These are phyloP conservation scores for Fopius arisanus DNA, from an alignment of 1,140 invertebrate genomes.

Conservation along the genomic window DNA sequence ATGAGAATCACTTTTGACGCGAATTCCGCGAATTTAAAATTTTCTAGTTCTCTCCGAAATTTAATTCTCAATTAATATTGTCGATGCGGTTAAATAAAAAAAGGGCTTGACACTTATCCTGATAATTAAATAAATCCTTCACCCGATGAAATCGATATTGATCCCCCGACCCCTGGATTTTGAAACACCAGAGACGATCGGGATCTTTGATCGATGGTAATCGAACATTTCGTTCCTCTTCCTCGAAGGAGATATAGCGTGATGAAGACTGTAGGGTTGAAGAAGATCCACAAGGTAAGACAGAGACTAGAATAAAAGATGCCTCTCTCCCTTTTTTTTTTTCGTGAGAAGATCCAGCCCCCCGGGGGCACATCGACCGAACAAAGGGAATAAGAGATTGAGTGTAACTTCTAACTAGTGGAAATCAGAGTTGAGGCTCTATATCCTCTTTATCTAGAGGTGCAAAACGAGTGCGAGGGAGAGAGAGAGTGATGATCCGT, in stretches of 20 bases:
- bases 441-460: not conserved
- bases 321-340: not conserved
- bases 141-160: not conserved
- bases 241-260: not conserved
- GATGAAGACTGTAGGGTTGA: not conserved
- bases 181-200: not conserved
- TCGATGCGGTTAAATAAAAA: too few relatives aligned
- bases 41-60: too few relatives aligned
- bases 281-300: not conserved
- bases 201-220: slow-evolving; percentile 27
- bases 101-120: too few relatives aligned
- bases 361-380: slow-evolving; percentile 19
- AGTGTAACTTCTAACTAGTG: not conserved
- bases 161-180: not conserved
- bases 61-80: too few relatives aligned
- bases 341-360: slow-evolving; percentile 29
- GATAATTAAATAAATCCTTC: not conserved
- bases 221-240: not conserved
- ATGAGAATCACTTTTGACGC: too few relatives aligned
- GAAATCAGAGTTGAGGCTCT: slow-evolving; percentile 20
- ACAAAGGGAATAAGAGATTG: slow-evolving; percentile 22
- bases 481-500: not conserved
- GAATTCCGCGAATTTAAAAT: too few relatives aligned
- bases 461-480: not conserved
- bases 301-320: not conserved